A percentile compares a stretch with the other conserved stretches of the same genome.
These are phyloP conservation scores for Aphelocoma coerulescens DNA, from an alignment of 2,113 vertebrate species.

Conservation along the genomic window DNA sequence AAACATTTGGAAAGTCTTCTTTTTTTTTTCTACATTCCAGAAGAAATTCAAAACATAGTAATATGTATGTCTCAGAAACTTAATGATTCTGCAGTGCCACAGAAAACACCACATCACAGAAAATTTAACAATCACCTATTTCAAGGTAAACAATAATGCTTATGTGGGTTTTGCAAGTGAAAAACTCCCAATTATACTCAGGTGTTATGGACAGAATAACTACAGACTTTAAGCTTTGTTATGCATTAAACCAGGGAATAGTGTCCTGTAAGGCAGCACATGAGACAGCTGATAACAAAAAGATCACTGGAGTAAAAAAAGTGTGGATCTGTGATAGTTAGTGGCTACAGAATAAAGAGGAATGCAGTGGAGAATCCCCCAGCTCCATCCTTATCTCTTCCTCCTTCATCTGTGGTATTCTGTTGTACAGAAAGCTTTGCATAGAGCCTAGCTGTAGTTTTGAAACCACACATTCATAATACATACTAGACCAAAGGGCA, in stretches of 20 bases:
- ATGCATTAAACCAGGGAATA: not conserved
- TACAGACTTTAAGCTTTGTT: not conserved
- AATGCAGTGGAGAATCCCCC: not conserved
- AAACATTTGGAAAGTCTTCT: not conserved
- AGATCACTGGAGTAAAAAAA: not conserved
- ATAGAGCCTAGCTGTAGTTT: not conserved
- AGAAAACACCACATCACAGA: not conserved
- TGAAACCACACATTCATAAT: not conserved
- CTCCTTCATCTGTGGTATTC: not conserved
- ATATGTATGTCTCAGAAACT: not conserved
- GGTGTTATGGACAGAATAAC: not conserved
- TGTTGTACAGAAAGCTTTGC: not conserved
- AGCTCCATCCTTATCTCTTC: not conserved
- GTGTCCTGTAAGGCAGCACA: not conserved
- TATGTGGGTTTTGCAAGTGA: not conserved
- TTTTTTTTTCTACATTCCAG: not conserved
- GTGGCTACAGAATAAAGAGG: not conserved
- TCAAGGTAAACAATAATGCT: not conserved
- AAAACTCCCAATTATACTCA: not conserved
- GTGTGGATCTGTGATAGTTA: not conserved
- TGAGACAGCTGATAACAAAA: not conserved
- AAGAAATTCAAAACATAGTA: not conserved
- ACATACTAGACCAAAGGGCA: not conserved
- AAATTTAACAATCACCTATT: not conserved
- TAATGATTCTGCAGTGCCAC: not conserved